A percentile compares a stretch with the other conserved stretches of the same genome.
Conservation (phyloP, 2,888 invertebrate species). For the Erannis defoliaria region DNA sequence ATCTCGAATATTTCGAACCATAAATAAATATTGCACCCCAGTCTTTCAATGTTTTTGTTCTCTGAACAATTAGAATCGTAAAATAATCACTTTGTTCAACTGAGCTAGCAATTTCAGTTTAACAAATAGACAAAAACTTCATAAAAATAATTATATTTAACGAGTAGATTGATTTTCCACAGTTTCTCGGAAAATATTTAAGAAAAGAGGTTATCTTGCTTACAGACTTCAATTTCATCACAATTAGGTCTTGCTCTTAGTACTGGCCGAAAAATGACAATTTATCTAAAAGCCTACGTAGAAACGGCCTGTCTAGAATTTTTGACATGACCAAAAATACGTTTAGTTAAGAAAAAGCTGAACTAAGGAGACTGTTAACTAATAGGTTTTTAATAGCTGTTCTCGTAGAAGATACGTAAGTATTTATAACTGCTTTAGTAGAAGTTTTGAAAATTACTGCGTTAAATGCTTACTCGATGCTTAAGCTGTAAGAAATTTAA, state of each 20-base stretch:
- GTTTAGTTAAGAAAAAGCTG: no score
- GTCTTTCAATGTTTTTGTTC: not conserved
- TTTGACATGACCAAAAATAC: not conserved
- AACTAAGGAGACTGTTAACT: not conserved
- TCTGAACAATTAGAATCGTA: not conserved
- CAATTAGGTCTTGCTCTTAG: not conserved
- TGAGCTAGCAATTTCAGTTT: not conserved
- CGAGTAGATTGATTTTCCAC: slow-evolving; percentile 6
- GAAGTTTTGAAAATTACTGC: slow-evolving; percentile 11
- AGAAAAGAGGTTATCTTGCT: slow-evolving; percentile 7
- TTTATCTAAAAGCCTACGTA: not conserved
- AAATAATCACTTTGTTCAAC: not conserved
- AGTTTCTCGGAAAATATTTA: slow-evolving; percentile 4
- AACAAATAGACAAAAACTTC: not conserved
- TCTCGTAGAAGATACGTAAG: no score
- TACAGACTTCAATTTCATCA: slow-evolving; percentile 15
- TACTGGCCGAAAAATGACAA: slow-evolving; percentile 10
- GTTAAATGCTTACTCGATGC: slow-evolving; percentile 10
- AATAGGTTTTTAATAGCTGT: slow-evolving; percentile 7
- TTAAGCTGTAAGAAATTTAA: slow-evolving; percentile 32
- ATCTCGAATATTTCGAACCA: no score
- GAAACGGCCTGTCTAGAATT: not conserved
- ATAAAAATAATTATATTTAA: slow-evolving; percentile 7
- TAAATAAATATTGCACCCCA: not conserved
- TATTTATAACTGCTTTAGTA: not conserved